Percentiles rank a stretch among this genome's conserved stretches.
Evolutionary conservation across 2,888 invertebrate species (phyloP).

Genomic region (Tetheella fluctuosa): DNA sequence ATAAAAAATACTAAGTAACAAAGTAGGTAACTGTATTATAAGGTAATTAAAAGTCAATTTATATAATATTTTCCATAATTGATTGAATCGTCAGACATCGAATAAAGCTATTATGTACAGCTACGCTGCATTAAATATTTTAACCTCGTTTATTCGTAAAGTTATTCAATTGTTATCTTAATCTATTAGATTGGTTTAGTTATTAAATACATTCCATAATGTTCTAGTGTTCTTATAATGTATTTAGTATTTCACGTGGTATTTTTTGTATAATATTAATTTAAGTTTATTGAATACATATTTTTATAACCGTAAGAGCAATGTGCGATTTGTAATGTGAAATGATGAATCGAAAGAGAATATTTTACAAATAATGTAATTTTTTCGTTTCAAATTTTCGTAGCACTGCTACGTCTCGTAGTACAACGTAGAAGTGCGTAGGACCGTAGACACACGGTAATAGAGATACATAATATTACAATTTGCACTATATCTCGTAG

Average conservation of each 20-base stretch:
- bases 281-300: background rate
- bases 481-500: too few relatives aligned
- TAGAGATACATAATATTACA: background rate
- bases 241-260: background rate
- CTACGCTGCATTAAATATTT: conserved; percentile 11
- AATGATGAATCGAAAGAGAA: background rate
- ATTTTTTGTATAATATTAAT: background rate
- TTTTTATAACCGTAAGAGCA: background rate
- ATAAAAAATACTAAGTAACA: conserved; percentile 2
- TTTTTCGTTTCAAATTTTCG: background rate
- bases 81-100: conserved; percentile 3
- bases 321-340: background rate
- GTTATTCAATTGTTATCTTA: conserved; percentile 8
- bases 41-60: conserved; percentile 15
- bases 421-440: background rate
- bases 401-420: background rate
- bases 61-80: conserved; percentile 16
- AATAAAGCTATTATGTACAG: conserved; percentile 18
- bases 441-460: background rate
- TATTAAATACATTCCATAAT: conserved; percentile 34
- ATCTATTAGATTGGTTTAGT: conserved; percentile 4
- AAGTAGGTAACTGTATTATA: background rate
- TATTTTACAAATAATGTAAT: background rate
- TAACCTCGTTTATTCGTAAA: conserved; percentile 10
- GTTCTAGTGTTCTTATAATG: conserved; percentile 4